Evolutionary conservation across 2,888 invertebrate species (phyloP).

Genomic region (Athalia cordata): DNA sequence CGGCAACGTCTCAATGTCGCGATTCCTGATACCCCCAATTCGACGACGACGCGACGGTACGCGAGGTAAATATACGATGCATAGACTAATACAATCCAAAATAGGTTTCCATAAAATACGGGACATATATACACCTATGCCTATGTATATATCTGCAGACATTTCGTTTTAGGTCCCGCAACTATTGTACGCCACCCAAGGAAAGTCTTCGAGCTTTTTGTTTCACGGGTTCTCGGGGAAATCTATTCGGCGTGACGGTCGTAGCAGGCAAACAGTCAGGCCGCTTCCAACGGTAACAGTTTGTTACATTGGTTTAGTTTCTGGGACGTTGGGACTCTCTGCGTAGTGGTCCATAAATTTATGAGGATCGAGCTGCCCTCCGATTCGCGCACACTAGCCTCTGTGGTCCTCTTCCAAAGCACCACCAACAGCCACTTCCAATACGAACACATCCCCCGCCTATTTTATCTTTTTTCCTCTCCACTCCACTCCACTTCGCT

Average conservation of each 20-base stretch:
- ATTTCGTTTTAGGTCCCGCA: no score
- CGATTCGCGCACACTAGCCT: neutral
- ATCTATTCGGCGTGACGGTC: neutral
- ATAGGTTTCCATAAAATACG: constrained; percentile 9
- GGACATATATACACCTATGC: no score
- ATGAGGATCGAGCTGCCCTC: neutral
- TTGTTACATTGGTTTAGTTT: constrained; percentile 15
- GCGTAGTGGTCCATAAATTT: constrained; percentile 24
- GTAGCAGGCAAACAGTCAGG: no score
- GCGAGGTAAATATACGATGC: no score
- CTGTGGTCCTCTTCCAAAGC: no score
- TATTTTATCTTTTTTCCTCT: neutral
- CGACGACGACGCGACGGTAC: neutral
- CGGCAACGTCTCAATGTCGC: neutral
- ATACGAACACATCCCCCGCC: neutral
- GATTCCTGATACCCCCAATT: neutral
- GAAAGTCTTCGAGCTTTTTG: no score
- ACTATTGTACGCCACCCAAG: no score
- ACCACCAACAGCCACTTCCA: neutral
- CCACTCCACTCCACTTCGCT: neutral
- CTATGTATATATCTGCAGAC: no score
- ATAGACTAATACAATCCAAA: neutral
- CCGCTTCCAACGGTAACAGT: neutral
- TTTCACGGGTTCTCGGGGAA: neutral
- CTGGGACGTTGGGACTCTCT: neutral